Evolutionary conservation across 2,797 vertebrate genomes (phyloP).

Genomic region (Salarias fasciatus): DNA sequence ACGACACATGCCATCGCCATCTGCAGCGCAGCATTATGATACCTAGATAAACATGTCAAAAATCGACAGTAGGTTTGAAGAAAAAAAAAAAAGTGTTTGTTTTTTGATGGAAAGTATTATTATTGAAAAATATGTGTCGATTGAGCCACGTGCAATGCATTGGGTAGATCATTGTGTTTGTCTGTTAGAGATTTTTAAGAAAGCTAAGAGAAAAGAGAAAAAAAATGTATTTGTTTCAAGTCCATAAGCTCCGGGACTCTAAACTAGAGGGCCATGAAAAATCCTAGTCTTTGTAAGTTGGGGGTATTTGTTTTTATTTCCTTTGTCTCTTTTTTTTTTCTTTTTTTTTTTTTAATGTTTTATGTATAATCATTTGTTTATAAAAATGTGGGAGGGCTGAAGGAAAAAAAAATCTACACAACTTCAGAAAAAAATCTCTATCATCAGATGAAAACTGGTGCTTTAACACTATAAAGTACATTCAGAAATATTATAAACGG

Average conservation of each 20-base stretch:
- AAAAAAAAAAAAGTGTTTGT: conserved; percentile 74
- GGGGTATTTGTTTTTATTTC: conserved; percentile 85
- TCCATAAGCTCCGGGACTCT: conserved; percentile 91
- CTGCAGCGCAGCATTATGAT: conserved; percentile 72
- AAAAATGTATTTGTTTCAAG: conserved; percentile 89
- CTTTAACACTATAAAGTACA: conserved; percentile 90
- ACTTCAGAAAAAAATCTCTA: conserved; percentile 77
- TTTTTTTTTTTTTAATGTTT: conserved; percentile 84
- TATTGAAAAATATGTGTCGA: conserved; percentile 86
- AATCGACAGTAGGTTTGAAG: conserved; percentile 79
- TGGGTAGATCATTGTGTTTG: conserved; percentile 93
- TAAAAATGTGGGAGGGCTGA: conserved; percentile 88
- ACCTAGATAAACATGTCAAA: conserved; percentile 73
- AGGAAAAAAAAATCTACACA: conserved; percentile 87
- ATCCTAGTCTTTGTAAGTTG: conserved; percentile 88
- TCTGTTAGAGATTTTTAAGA: conserved; percentile 92
- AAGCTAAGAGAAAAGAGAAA: conserved; percentile 83
- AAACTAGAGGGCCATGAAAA: conserved; percentile 87
- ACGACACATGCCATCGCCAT: conserved; percentile 65
- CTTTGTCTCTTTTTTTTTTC: conserved; percentile 76
- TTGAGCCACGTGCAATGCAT: conserved; percentile 94
- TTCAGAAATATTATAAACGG: conserved; percentile 86
- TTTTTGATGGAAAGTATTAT: conserved; percentile 86
- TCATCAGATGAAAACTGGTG: conserved; percentile 84
- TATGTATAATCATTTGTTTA: conserved; percentile 87